Base-by-base conservation (phyloP, 2,113 vertebrate genomes). In the Carassius gibelio region DNA sequence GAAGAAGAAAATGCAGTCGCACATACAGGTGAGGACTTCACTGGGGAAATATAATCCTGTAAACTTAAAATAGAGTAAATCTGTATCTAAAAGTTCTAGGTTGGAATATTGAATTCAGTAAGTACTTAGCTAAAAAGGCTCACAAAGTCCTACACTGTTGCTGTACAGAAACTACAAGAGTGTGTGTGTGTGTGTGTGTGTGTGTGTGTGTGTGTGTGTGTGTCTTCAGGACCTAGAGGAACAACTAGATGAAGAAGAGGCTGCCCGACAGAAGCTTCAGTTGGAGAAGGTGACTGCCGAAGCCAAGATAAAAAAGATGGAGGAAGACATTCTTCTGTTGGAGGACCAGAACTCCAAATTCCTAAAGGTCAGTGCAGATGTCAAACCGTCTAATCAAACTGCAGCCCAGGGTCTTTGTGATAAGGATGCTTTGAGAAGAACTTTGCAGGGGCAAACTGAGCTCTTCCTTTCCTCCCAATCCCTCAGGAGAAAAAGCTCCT, bases 291-390 rank as follows among this genome's bases (percentile, higher is more conserved):
- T 99, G 84, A 99, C 98, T 0, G 97, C 98, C 0, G 98, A 99
- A 88, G 96, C 98, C 0, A 99, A 99, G 90, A 98, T 99, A 87
- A 99, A 99, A 91, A 99, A 99, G 93, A 97, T 99, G 96, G 98
- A 99, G 82, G 98, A 99, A 90, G 98, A 99, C 87, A 96, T 99
- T 88, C 93, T 99, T 5, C 92, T 97, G 80, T 87, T 99, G 3
- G 98, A 99, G 89, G 98, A 99, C 94, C 97, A 99, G 75, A 99
- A 99, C 90, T 98, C 97, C 75, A 99, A 99, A 87, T 98, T 98
- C 71, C 90, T 96, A 78, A 99, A 99, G 96, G 98, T 98, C 85
- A 93, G 91, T 66, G 62, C 42, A 21, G 17, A 34, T 45, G 23
- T 52, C 42, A n/a, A 19, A 68, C 14, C 34, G 1, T 6, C 64